Percentiles rank a stretch among this genome's conserved stretches.
phyloP scores from a whole-genome alignment of 2,113 vertebrate species.

The Scomber scombrus region DNA sequence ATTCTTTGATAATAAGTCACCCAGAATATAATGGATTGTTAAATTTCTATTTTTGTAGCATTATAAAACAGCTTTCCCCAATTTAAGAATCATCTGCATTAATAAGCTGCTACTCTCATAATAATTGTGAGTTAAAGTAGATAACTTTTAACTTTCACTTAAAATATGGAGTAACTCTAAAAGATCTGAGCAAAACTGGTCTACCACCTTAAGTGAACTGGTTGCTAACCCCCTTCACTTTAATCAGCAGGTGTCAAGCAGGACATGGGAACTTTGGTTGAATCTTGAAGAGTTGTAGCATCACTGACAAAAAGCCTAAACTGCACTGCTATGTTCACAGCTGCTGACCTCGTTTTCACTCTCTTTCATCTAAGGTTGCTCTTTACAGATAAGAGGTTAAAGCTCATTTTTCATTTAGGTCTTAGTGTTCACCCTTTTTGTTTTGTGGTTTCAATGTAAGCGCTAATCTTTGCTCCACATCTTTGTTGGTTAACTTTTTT shows the following conservation, averaged over 20 bases:
- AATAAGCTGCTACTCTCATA: constrained; percentile 8
- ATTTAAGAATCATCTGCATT: constrained; percentile 24
- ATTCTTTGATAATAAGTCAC: constrained; percentile 16
- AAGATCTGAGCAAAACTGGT: not conserved
- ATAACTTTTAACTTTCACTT: not conserved
- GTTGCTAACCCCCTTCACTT: too few relatives aligned
- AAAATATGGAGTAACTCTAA: constrained; percentile 6
- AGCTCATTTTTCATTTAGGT: not conserved
- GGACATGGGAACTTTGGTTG: too few relatives aligned
- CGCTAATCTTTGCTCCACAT: constrained; percentile 43
- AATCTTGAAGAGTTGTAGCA: too few relatives aligned
- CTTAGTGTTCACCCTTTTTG: not conserved
- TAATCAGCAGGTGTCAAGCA: too few relatives aligned
- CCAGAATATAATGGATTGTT: constrained; percentile 19
- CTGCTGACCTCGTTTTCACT: too few relatives aligned
- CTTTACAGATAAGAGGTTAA: too few relatives aligned
- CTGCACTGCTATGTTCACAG: too few relatives aligned
- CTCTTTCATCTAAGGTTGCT: too few relatives aligned
- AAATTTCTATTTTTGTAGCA: constrained; percentile 63
- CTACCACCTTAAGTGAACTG: too few relatives aligned
- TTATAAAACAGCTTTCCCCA: not conserved
- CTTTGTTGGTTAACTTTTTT: constrained; percentile 6
- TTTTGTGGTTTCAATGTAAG: constrained; percentile 26
- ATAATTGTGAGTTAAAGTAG: constrained; percentile 27
- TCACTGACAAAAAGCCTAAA: too few relatives aligned